phyloP scores from a whole-genome alignment of 2,888 invertebrate species.

The Rhogogaster chlorosoma region DNA sequence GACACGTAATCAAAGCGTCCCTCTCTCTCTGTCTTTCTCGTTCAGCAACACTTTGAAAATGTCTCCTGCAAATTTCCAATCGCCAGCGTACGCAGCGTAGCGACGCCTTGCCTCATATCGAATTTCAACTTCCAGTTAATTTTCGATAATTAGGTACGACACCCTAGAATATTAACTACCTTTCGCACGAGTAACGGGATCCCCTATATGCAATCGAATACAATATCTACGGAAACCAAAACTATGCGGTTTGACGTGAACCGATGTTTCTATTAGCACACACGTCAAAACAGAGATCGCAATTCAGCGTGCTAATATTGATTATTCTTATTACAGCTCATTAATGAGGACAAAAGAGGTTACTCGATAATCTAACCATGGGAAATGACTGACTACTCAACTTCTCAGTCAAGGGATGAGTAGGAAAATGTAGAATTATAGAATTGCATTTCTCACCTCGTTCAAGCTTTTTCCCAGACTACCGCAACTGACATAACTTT shows the following conservation, averaged over 20 bases:
- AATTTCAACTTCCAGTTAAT: conserved; percentile 6
- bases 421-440: no score
- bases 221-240: neutral
- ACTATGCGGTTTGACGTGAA: neutral
- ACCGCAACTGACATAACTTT: neutral
- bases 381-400: neutral
- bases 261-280: neutral
- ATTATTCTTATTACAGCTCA: neutral
- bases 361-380: neutral
- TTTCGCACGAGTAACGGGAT: neutral
- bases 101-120: neutral
- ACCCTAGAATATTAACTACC: neutral
- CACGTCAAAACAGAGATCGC: neutral
- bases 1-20: neutral
- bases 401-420: no score
- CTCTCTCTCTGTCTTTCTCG: no score
- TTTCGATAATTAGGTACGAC: neutral
- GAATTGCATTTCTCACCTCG: no score
- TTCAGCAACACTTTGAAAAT: conserved; percentile 1
- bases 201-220: neutral
- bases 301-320: neutral
- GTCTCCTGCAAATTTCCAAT: neutral
- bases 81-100: neutral
- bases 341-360: neutral
- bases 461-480: neutral